phyloP scores from a whole-genome alignment of 2,113 vertebrate genomes.

The Dromiciops gliroides region DNA sequence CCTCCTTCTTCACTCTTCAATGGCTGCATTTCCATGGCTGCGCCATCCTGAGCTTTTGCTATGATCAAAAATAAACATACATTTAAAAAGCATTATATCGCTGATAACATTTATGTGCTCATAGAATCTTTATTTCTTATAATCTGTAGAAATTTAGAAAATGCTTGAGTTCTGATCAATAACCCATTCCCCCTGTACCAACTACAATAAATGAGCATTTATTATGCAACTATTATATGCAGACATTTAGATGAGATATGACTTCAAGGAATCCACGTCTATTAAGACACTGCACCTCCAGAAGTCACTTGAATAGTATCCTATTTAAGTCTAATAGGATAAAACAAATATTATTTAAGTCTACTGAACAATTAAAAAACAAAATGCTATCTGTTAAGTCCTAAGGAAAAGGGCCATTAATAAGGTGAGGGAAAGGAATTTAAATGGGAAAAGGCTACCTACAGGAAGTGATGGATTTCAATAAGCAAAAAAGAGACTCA shows the following conservation, averaged over 20 bases:
- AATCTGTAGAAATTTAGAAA: conserved; percentile 13
- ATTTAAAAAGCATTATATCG: conserved; percentile 36
- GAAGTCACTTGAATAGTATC: not conserved
- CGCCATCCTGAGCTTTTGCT: conserved; percentile 99
- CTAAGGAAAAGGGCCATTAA: not conserved
- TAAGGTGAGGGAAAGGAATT: not conserved
- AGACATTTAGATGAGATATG: conserved; percentile 27
- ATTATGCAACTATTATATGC: not conserved
- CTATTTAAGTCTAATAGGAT: not conserved
- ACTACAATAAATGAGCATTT: not conserved
- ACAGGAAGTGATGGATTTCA: not conserved
- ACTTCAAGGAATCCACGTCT: not conserved
- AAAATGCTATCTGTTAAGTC: not conserved
- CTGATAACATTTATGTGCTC: not conserved
- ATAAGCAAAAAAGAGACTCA: not conserved
- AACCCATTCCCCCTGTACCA: not conserved
- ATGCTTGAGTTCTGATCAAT: not conserved
- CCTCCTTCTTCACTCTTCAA: conserved; percentile 95
- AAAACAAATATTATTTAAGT: not conserved
- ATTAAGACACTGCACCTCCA: not conserved
- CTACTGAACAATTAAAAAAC: not conserved
- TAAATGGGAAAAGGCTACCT: not conserved
- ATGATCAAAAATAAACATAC: conserved; percentile 75
- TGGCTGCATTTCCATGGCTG: conserved; percentile 99
- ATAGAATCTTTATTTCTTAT: conserved; percentile 34